Conservation (phyloP, 2,797 vertebrate genomes). For the Cyprinella venusta region DNA sequence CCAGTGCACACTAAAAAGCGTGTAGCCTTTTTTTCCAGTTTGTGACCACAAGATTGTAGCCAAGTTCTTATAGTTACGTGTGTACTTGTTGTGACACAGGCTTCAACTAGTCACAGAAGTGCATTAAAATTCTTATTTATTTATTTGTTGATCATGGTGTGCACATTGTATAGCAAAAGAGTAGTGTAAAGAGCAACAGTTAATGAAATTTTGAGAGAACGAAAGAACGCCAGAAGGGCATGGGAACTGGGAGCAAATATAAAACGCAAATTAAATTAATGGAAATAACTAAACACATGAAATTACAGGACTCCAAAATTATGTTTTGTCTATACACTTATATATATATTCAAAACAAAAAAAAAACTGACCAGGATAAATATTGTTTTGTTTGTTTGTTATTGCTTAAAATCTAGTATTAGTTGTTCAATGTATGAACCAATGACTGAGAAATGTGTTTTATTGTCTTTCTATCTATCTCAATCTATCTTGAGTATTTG, state of each 20-base stretch:
- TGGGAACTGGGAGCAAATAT: background rate
- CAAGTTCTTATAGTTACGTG: background rate
- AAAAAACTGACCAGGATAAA: background rate
- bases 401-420: background rate
- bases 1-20: background rate
- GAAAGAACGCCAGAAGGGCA: background rate
- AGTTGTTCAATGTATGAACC: background rate
- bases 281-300: background rate
- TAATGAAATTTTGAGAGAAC: background rate
- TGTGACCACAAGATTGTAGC: background rate
- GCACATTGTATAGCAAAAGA: background rate
- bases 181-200: background rate
- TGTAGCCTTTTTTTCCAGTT: no score
- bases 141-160: background rate
- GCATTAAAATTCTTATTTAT: background rate
- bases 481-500: no score
- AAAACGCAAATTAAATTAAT: background rate
- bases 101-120: background rate
- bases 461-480: no score
- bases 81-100: background rate
- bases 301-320: background rate
- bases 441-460: background rate
- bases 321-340: no score
- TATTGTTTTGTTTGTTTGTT: background rate
- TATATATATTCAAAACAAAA: no score